These are phyloP conservation scores for Apocrypta bakeri DNA, from an alignment of 1,140 invertebrate genomes.

Conservation along the genomic window DNA sequence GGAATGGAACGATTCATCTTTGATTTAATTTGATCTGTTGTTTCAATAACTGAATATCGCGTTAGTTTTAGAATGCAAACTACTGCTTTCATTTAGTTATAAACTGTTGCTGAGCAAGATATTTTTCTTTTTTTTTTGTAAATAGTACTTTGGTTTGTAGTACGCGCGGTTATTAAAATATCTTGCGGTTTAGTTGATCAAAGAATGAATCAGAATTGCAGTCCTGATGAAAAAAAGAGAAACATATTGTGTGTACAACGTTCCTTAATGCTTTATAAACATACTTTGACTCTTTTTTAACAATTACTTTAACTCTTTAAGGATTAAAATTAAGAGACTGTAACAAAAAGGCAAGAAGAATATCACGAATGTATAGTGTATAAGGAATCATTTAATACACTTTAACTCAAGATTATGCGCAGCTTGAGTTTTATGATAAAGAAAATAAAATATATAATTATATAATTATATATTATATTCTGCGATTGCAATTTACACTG, in stretches of 20 bases:
- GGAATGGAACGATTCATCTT: constrained; percentile 13
- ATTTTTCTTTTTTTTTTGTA: background rate
- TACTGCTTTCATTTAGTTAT: constrained; percentile 4
- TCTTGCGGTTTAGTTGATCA: background rate
- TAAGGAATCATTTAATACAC: constrained; percentile 5
- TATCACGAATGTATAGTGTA: constrained; percentile 19
- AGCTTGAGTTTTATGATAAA: background rate
- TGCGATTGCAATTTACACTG: constrained; percentile 4
- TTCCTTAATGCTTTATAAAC: background rate
- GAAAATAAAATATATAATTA: background rate
- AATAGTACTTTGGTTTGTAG: background rate
- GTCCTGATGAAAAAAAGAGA: constrained; percentile 9
- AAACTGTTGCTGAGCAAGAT: background rate
- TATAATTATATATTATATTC: constrained; percentile 21
- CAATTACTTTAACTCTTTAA: constrained; percentile 42
- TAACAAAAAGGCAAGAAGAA: constrained; percentile 26
- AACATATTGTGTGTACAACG: background rate
- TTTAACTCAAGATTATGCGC: background rate
- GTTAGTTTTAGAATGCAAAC: background rate
- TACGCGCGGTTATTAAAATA: background rate
- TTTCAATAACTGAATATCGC: background rate
- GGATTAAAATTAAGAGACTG: constrained; percentile 46
- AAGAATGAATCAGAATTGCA: background rate
- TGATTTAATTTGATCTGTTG: background rate
- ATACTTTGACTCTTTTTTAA: background rate